Evolutionary conservation across 2,888 invertebrate species (phyloP).

Genomic region (Helobdella robusta): DNA sequence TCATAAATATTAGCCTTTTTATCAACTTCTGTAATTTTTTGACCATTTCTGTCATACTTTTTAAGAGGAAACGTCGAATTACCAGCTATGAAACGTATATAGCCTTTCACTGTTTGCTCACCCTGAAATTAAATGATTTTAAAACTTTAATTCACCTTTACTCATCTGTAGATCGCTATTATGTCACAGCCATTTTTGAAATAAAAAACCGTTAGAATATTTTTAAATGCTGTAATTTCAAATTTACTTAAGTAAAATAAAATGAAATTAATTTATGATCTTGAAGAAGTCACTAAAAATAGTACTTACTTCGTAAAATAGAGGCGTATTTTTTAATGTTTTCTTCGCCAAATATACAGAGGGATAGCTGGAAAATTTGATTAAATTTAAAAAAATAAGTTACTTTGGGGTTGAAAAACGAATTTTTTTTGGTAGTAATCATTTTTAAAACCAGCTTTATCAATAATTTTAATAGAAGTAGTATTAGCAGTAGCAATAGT

Average conservation of each 20-base stretch:
- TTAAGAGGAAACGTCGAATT: conserved; percentile 16
- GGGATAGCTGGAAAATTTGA: conserved; percentile 8
- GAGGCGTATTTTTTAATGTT: conserved; percentile 7
- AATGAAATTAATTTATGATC: background rate
- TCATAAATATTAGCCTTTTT: background rate
- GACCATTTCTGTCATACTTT: conserved; percentile 11
- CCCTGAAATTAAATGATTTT: background rate
- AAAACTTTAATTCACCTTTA: too few species aligned
- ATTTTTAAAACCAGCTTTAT: background rate
- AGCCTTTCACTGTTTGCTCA: conserved; percentile 5
- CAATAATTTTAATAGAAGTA: background rate
- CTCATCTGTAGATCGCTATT: too few species aligned
- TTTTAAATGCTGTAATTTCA: background rate
- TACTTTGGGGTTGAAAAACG: background rate
- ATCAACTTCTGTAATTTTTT: conserved; percentile 6
- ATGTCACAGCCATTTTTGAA: background rate
- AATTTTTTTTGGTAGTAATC: background rate
- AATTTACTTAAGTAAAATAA: background rate
- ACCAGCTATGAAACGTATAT: conserved; percentile 13
- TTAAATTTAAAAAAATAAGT: background rate
- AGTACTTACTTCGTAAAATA: conserved; percentile 14
- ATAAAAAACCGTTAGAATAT: background rate
- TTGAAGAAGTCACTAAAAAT: background rate
- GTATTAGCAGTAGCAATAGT: too few species aligned
- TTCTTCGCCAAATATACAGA: conserved; percentile 15